These are phyloP conservation scores for Scleropages formosus DNA, from an alignment of 2,797 vertebrate species.

Conservation along the genomic window DNA sequence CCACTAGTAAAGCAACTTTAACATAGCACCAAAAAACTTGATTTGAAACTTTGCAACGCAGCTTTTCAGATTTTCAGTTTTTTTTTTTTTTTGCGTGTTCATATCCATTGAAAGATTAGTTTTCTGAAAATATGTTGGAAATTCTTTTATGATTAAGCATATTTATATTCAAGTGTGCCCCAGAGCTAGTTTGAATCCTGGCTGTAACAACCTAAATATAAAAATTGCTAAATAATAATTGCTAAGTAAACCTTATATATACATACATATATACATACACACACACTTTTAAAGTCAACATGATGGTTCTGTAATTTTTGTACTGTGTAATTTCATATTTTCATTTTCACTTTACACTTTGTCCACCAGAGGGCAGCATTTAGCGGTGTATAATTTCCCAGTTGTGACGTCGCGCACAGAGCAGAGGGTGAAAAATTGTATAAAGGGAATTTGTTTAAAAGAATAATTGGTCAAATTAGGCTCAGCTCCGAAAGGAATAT, in stretches of 20 bases:
- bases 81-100: too few relatives aligned
- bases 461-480: slow-evolving; percentile 6
- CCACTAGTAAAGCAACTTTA: too few relatives aligned
- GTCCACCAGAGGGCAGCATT: slow-evolving; percentile 62
- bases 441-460: slow-evolving; percentile 17
- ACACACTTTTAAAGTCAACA: not conserved
- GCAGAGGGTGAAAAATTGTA: not conserved
- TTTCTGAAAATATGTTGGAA: not conserved
- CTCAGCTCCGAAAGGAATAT: not conserved
- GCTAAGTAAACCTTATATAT: not conserved
- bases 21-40: too few relatives aligned
- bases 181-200: too few relatives aligned
- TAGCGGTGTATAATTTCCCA: slow-evolving; percentile 1
- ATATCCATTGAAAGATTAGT: too few relatives aligned
- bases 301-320: not conserved
- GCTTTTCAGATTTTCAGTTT: too few relatives aligned
- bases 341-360: not conserved
- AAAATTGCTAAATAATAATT: not conserved
- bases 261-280: too few relatives aligned
- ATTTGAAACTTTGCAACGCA: too few relatives aligned
- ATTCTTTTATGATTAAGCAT: not conserved
- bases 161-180: not conserved
- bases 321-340: not conserved
- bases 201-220: too few relatives aligned
- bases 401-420: too few relatives aligned